Evolutionary conservation across 1,140 invertebrate genomes (phyloP).

Genomic region (Meloidogyne hapla): DNA sequence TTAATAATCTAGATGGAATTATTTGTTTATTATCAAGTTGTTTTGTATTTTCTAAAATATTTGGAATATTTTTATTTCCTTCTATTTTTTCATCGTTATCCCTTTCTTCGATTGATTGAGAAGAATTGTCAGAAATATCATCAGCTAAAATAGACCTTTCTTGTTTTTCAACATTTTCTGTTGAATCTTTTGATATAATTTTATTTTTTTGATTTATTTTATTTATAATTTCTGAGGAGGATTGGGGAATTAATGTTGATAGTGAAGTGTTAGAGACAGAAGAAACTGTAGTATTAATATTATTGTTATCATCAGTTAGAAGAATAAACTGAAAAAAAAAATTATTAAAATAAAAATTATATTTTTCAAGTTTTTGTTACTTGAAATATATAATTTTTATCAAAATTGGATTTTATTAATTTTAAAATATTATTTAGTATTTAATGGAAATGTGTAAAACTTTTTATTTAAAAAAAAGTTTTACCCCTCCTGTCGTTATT

Average conservation of each 20-base stretch:
- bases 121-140: neutral
- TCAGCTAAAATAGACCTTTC: neutral
- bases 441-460: too few relatives aligned
- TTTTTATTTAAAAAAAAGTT: too few relatives aligned
- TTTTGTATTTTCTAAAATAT: neutral
- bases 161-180: neutral
- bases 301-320: neutral
- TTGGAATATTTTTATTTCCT: neutral
- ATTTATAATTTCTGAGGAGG: neutral
- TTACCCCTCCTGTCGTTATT: neutral
- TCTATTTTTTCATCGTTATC: neutral
- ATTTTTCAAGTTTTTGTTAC: too few relatives aligned
- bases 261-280: neutral
- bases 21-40: neutral
- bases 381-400: too few relatives aligned
- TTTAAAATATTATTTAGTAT: too few relatives aligned
- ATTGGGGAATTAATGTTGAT: neutral
- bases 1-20: constrained; percentile 6
- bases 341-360: too few relatives aligned
- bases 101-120: neutral
- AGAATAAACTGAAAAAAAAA: neutral
- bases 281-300: neutral
- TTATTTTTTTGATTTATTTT: neutral
- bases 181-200: neutral
- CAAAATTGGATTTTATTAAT: too few relatives aligned